Evolutionary conservation across 2,888 invertebrate genomes (phyloP).

Genomic region (Cephus pulcher): DNA sequence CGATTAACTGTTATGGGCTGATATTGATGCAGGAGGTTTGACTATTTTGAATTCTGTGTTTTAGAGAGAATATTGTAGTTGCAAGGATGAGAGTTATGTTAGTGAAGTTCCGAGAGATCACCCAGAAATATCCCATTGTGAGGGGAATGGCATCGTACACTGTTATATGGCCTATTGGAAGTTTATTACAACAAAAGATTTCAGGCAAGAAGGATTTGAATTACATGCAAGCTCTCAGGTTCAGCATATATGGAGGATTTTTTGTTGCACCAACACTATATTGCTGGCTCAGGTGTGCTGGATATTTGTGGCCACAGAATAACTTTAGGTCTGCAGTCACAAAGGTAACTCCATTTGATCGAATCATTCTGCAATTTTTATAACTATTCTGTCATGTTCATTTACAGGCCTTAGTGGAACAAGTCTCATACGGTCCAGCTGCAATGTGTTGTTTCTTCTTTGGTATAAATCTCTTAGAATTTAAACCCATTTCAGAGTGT

Average conservation of each 20-base stretch:
- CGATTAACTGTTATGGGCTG: neutral
- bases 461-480: constrained; percentile 80
- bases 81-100: constrained; percentile 58
- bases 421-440: constrained; percentile 80
- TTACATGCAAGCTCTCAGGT: constrained; percentile 73
- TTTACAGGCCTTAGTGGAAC: constrained; percentile 77
- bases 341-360: constrained; percentile 71
- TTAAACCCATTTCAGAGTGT: constrained; percentile 74
- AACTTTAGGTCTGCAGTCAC: constrained; percentile 77
- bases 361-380: neutral
- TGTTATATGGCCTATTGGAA: constrained; percentile 72
- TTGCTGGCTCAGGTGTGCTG: constrained; percentile 82
- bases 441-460: constrained; percentile 84
- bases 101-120: constrained; percentile 65
- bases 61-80: neutral
- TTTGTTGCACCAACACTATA: constrained; percentile 86
- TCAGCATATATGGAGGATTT: constrained; percentile 82
- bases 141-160: constrained; percentile 73
- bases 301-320: constrained; percentile 80
- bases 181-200: constrained; percentile 70
- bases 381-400: neutral
- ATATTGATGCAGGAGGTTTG: neutral
- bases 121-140: constrained; percentile 68
- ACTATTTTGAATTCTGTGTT: neutral
- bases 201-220: constrained; percentile 59